A percentile compares a stretch with the other conserved stretches of the same genome.
Conservation (phyloP, 1,140 invertebrate species). For the Drosophila busckii region DNA sequence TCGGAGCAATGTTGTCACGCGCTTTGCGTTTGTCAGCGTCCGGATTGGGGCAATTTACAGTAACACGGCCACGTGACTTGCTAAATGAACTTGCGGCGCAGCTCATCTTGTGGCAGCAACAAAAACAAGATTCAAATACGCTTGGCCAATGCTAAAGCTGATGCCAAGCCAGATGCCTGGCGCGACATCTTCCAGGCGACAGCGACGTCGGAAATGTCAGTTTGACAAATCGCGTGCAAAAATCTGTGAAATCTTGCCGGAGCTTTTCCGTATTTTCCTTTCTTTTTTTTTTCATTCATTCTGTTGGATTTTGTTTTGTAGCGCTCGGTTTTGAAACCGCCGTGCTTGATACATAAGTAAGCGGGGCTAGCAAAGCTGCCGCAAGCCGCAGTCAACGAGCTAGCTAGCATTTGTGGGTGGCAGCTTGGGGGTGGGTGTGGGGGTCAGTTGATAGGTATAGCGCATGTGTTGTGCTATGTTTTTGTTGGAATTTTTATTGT, state of each 20-base stretch:
- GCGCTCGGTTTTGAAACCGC: slow-evolving; percentile 22
- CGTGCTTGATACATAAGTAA: too few species aligned
- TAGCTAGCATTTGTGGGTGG: neutral
- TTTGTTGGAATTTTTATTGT: slow-evolving; percentile 7
- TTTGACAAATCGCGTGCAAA: slow-evolving; percentile 75
- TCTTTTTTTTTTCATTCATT: slow-evolving; percentile 17
- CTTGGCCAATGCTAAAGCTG: neutral
- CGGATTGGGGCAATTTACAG: slow-evolving; percentile 73
- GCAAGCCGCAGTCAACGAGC: slow-evolving; percentile 22
- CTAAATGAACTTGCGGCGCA: slow-evolving; percentile 68
- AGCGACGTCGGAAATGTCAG: slow-evolving; percentile 61
- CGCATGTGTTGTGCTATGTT: slow-evolving; percentile 16
- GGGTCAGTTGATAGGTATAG: neutral
- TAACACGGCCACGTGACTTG: slow-evolving; percentile 70
- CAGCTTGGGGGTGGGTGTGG: neutral
- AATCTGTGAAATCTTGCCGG: slow-evolving; percentile 71
- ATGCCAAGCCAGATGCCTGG: slow-evolving; percentile 39
- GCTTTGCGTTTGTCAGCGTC: too few species aligned
- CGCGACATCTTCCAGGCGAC: slow-evolving; percentile 36
- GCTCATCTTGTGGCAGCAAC: slow-evolving; percentile 37
- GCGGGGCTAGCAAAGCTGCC: slow-evolving; percentile 18
- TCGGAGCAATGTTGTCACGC: too few species aligned
- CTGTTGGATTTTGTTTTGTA: slow-evolving; percentile 10
- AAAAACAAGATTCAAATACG: slow-evolving; percentile 40
- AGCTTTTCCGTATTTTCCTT: too few species aligned